Base-by-base conservation (phyloP, 2,888 invertebrate genomes). In the Synergus japonicus region DNA sequence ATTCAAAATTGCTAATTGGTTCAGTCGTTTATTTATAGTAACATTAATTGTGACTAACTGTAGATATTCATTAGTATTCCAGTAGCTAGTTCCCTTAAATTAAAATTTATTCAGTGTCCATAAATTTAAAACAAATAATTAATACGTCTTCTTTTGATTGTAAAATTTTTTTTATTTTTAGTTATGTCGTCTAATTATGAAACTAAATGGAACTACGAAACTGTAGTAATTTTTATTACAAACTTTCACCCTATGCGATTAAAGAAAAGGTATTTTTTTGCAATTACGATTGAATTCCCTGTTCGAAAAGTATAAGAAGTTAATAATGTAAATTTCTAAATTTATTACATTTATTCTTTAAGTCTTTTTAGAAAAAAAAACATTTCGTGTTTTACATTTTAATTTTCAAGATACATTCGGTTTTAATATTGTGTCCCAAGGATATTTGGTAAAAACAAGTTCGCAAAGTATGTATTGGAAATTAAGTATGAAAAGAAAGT, bases 321-420 rank as follows among this genome's bases (percentile, higher is more conserved):
- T 65, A 41, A 65, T 65, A 5, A 37, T 37, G 41, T 41, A 65
- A 65, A 65, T 65, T 65, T 41, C 2, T 65, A 65, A n/a, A 37
- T 65, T 41, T 65, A 37, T 65, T 2, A 15, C 15, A 65, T n/a
- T n/a, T n/a, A n/a, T n/a, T n/a, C n/a, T n/a, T n/a, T n/a, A n/a
- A n/a, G n/a, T n/a, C n/a, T 37, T 22, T 13, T 63, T 18, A 60
- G 8, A 12, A 65, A 22, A 29, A 22, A 22, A 22, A 22, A 22
- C 5, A 64, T 64, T 37, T 64, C 29, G 29, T 13, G 13, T n/a
- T 65, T 65, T 65, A 7, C 15, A 7, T 65, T 65, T 41, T 65
- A 41, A 41, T 64, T 13, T 64, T 13, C 5, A 41, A 43, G 2
- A 65, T n/a, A 37, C 41, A 41, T 37, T 1, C 41, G 10, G 3